phyloP scores from a whole-genome alignment of 2,113 vertebrate species.

The Columbina picui region DNA sequence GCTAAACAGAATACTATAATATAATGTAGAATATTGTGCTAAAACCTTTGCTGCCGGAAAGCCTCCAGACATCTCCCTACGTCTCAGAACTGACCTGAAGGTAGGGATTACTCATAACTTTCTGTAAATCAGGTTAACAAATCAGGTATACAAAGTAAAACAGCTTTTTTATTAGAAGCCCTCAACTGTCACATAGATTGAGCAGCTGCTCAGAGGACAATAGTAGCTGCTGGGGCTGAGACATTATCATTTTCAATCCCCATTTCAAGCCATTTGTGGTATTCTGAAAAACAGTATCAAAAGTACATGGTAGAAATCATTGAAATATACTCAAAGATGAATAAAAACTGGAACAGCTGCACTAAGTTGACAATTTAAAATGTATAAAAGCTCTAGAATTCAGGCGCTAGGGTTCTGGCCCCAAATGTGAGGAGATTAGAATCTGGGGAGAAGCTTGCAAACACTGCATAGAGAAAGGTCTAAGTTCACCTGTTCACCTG shows the following conservation, averaged over 20 bases:
- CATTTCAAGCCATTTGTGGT: not conserved
- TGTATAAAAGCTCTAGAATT: not conserved
- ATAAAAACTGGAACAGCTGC: not conserved
- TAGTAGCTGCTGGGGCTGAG: not conserved
- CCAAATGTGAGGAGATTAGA: no score
- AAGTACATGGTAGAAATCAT: not conserved
- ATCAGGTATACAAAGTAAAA: not conserved
- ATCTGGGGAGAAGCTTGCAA: not conserved
- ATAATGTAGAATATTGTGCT: not conserved
- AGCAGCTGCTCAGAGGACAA: not conserved
- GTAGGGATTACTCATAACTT: not conserved
- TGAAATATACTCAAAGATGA: not conserved
- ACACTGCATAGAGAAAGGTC: not conserved
- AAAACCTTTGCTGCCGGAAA: not conserved
- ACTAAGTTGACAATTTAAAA: not conserved
- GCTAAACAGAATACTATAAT: not conserved
- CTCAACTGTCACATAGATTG: not conserved
- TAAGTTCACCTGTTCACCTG: not conserved
- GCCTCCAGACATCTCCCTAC: not conserved
- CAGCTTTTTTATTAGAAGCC: not conserved
- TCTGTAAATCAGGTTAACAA: not conserved
- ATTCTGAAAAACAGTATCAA: not conserved
- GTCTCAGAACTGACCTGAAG: not conserved
- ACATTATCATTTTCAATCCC: not conserved
- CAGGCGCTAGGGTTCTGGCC: not conserved